Evolutionary conservation across 2,113 vertebrate species (phyloP).

Genomic region (Phoxinus phoxinus): DNA sequence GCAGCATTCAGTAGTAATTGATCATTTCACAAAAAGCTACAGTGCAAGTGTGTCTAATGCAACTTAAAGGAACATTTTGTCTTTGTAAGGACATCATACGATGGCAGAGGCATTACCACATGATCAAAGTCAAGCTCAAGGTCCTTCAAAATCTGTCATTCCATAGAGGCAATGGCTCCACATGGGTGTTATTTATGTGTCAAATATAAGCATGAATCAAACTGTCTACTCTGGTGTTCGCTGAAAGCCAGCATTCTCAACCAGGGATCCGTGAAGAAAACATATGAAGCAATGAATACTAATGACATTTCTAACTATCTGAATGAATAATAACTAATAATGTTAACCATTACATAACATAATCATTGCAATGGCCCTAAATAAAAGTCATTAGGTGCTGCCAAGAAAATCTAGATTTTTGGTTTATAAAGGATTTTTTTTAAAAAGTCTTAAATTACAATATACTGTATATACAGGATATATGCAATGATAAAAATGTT

Average conservation of each 20-base stretch:
- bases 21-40: conserved; percentile 6
- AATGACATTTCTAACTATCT: neutral
- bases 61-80: conserved; percentile 29
- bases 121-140: conserved; percentile 29
- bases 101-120: conserved; percentile 11
- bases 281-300: neutral
- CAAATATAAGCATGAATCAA: conserved; percentile 63
- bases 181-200: conserved; percentile 71
- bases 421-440: neutral
- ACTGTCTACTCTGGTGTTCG: neutral
- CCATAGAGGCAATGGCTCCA: conserved; percentile 5
- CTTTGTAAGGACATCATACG: conserved; percentile 12
- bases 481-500: too few species aligned
- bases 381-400: neutral
- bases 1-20: too few species aligned
- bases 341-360: neutral
- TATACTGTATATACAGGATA: neutral
- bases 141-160: conserved; percentile 37
- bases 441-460: neutral
- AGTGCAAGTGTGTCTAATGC: conserved; percentile 17
- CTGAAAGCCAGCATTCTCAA: neutral
- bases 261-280: neutral
- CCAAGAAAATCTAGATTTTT: neutral
- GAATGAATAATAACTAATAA: neutral
- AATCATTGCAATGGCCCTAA: neutral